phyloP scores from a whole-genome alignment of 92 coral and sea anemone genomes.

The Pocillopora meandrina region DNA sequence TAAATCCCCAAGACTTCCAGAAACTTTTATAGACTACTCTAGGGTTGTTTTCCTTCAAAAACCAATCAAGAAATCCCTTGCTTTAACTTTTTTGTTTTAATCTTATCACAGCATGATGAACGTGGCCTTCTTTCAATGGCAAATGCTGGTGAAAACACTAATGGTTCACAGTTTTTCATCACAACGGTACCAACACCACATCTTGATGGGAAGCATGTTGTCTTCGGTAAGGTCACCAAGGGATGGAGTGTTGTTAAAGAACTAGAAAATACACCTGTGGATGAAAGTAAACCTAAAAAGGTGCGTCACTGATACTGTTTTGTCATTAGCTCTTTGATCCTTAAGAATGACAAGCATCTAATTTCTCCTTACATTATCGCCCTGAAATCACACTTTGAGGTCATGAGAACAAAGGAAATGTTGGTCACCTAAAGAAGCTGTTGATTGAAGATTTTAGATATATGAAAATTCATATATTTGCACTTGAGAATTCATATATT shows the following conservation, averaged over 20 bases:
- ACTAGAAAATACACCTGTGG: conserved; percentile 80
- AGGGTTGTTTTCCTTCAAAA: too few species aligned
- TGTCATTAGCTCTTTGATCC: neutral
- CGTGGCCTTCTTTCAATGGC: conserved; percentile 96
- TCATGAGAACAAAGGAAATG: too few species aligned
- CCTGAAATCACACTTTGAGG: too few species aligned
- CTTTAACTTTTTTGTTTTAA: neutral
- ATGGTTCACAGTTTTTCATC: conserved; percentile 96
- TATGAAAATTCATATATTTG: too few species aligned
- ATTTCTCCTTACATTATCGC: too few species aligned
- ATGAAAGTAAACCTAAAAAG: conserved; percentile 77
- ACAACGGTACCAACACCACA: conserved; percentile 77
- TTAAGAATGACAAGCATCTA: too few species aligned
- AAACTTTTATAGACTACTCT: too few species aligned
- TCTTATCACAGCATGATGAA: conserved; percentile 69
- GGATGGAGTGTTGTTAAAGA: conserved; percentile 88
- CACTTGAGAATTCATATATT: too few species aligned
- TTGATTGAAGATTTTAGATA: too few species aligned
- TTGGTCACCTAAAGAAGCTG: too few species aligned
- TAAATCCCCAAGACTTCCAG: too few species aligned
- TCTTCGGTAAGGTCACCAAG: conserved; percentile 88
- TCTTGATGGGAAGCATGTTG: conserved; percentile 95
- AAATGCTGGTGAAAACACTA: conserved; percentile 88
- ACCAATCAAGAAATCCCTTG: too few species aligned
- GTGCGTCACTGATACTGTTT: conserved; percentile 22